Base-by-base conservation (phyloP, 2,113 vertebrate genomes). In the Chloropsis cyanopogon region DNA sequence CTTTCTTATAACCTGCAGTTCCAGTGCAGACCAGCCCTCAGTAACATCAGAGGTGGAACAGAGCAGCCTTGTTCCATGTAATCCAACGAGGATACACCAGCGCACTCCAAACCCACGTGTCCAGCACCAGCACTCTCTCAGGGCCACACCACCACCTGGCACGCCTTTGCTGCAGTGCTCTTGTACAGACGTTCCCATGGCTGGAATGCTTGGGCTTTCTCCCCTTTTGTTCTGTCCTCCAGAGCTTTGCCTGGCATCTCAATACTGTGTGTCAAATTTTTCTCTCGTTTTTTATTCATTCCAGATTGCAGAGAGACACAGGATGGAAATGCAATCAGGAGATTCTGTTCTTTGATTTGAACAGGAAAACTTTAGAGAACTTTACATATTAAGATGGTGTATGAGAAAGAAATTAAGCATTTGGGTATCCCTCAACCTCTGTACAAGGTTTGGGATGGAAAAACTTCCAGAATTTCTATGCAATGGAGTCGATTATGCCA, bases 231-330 rank as follows among this genome's bases (percentile, higher is more conserved):
- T 92, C 88, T 88, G 78, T 64, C 68, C 82, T 73, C 68, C 63
- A 63, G 68, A 94, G 87, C 75, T 89, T 94, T 96, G 78, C 54
- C 69, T 59, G 79, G 84, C 90, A 94, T 94, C 81, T 87, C 75
- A 79, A 70, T 5, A 85, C 92, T 17, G 42, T 90, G 84, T 80
- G 79, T 95, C 78, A 90, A 91, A 90, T 94, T 91, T 77, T 93
- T 39, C 84, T 79, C 60, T 52, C 4, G 1, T 69, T 87, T 90
- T 91, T 95, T 66, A 95, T 95, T 81, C 39, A 86, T 93, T 94
- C 93, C 92, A 95, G 87, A 91, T 91, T 97, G 71, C 82, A 39
- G 50, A 17, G 72, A 90, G 57, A 82, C 70, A 75, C 11, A 8
- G 54, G 73, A 82, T 0, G 2, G 71, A 93, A 91, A 94, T 50